Evolutionary conservation across 2,888 invertebrate genomes (phyloP).

Genomic region (Cataglyphis livida): DNA sequence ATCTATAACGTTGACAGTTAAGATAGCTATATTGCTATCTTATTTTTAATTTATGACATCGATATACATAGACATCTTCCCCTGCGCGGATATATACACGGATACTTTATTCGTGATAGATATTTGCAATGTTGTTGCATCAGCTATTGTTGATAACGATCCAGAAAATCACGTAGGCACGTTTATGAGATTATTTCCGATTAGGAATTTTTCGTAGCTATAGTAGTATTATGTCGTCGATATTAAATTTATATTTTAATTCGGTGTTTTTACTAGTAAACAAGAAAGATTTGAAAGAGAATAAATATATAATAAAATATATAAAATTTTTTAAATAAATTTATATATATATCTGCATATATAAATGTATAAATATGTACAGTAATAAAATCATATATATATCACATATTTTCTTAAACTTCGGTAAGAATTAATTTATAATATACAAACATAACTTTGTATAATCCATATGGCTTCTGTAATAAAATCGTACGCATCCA

Average conservation of each 20-base stretch:
- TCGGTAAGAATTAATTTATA: not conserved
- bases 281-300: not conserved
- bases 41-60: conserved; percentile 40
- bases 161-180: not conserved
- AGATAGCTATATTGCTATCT: not conserved
- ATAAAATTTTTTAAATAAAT: conserved; percentile 15
- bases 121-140: not conserved
- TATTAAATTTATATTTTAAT: not conserved
- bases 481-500: not conserved
- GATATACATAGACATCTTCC: not conserved
- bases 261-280: not conserved
- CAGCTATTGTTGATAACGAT: not conserved
- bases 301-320: not conserved
- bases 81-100: not conserved
- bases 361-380: too few species aligned
- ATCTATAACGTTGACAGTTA: not conserved
- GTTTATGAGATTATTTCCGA: not conserved
- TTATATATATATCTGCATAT: too few species aligned
- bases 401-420: not conserved
- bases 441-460: not conserved
- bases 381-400: conserved; percentile 1
- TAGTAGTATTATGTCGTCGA: not conserved
- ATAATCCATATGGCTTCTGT: not conserved
- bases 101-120: conserved; percentile 6
- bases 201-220: not conserved